Evolutionary conservation across 1,140 invertebrate genomes (phyloP).

Genomic region (Trichonephila inaurata): DNA sequence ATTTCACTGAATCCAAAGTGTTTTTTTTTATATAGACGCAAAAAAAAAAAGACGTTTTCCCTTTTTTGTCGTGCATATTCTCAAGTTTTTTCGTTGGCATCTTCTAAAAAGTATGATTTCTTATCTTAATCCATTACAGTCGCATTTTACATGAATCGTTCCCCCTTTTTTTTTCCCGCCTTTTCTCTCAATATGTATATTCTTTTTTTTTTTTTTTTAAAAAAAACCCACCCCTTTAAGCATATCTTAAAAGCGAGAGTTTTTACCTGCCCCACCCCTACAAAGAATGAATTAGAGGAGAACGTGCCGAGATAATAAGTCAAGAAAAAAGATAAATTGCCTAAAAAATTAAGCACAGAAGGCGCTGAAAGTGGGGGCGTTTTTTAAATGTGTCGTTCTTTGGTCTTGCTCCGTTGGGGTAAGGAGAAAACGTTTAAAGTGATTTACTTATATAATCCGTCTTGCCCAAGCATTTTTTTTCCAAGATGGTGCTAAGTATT

Average conservation of each 20-base stretch:
- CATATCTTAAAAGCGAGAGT: not conserved
- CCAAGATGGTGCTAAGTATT: no score
- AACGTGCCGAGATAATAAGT: not conserved
- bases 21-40: not conserved
- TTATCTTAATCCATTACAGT: no score
- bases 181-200: not conserved
- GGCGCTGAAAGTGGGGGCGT: not conserved
- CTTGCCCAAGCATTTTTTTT: no score
- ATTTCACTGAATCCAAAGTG: not conserved
- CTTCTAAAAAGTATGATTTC: not conserved
- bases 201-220: not conserved
- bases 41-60: not conserved
- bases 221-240: not conserved
- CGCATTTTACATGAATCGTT: not conserved
- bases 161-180: not conserved
- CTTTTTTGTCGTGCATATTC: not conserved
- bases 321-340: not conserved
- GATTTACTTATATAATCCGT: not conserved
- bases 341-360: not conserved
- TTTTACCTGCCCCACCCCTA: constrained; percentile 7
- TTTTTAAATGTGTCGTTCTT: not conserved
- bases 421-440: not conserved
- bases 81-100: not conserved
- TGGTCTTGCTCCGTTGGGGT: no score
- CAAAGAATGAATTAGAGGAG: not conserved